Percentiles rank a stretch among this genome's conserved stretches.
Conservation (phyloP, 2,888 invertebrate genomes). For the Drosophila niveifrons region DNA sequence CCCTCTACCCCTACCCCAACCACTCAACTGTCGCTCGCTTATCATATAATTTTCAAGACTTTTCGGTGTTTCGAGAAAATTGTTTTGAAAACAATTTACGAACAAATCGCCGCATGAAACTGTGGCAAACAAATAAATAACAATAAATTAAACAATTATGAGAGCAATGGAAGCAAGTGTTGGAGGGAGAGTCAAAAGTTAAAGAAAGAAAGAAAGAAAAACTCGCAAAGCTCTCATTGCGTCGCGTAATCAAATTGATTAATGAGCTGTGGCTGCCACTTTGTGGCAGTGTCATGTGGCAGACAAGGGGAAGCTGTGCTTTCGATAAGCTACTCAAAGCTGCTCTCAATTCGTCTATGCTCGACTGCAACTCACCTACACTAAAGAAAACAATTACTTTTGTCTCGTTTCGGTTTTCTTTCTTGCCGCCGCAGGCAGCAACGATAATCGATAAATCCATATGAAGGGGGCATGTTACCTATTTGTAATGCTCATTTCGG, state of each 20-base stretch:
- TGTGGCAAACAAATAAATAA: slow-evolving; percentile 73
- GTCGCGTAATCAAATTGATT: slow-evolving; percentile 76
- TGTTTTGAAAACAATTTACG: slow-evolving; percentile 68
- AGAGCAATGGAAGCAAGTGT: slow-evolving; percentile 10
- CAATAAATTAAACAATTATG: slow-evolving; percentile 80
- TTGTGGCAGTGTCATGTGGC: slow-evolving; percentile 20
- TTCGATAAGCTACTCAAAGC: slow-evolving; percentile 1
- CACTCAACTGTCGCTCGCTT: slow-evolving; percentile 33
- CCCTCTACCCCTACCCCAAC: not conserved
- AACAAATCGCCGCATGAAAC: slow-evolving; percentile 69
- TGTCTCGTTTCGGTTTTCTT: slow-evolving; percentile 35
- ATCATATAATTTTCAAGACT: slow-evolving; percentile 62
- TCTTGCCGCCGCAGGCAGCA: slow-evolving; percentile 53
- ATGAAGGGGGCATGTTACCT: slow-evolving; percentile 44
- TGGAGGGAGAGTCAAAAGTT: slow-evolving; percentile 51
- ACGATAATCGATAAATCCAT: slow-evolving; percentile 74
- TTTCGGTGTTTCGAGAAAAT: slow-evolving; percentile 29
- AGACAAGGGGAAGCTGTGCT: slow-evolving; percentile 21
- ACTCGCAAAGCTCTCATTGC: slow-evolving; percentile 57
- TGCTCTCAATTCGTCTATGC: slow-evolving; percentile 24
- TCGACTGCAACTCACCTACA: slow-evolving; percentile 16
- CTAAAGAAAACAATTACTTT: slow-evolving; percentile 47
- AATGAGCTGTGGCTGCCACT: slow-evolving; percentile 55
- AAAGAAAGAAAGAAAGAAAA: slow-evolving; percentile 18
- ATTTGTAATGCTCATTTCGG: slow-evolving; percentile 61